phyloP scores from a whole-genome alignment of 2,797 vertebrate genomes.

The Poeciliopsis turneri region DNA sequence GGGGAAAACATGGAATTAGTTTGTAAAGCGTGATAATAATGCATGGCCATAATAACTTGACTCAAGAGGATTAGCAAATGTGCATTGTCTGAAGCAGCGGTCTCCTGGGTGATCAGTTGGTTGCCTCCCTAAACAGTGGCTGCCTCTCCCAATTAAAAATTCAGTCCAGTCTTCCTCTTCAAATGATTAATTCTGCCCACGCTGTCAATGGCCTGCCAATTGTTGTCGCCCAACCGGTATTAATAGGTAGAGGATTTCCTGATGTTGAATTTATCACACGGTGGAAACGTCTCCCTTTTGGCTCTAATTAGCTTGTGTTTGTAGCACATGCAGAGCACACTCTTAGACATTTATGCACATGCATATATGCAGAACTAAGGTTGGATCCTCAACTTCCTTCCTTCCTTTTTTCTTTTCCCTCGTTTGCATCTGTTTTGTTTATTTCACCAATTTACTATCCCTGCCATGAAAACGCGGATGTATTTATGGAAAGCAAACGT shows the following conservation, averaged over 20 bases:
- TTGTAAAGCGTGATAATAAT: slow-evolving; percentile 85
- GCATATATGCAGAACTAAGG: slow-evolving; percentile 23
- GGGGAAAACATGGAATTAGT: slow-evolving; percentile 85
- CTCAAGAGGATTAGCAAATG: slow-evolving; percentile 84
- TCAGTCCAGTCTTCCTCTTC: slow-evolving; percentile 76
- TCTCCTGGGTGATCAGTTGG: slow-evolving; percentile 80
- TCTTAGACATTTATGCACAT: slow-evolving; percentile 31
- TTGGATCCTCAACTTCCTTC: slow-evolving; percentile 4
- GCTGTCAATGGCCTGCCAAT: slow-evolving; percentile 79
- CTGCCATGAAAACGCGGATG: slow-evolving; percentile 9
- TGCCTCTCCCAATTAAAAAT: slow-evolving; percentile 84
- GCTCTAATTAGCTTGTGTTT: slow-evolving; percentile 67
- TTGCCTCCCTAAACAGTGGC: slow-evolving; percentile 80
- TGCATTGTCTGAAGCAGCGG: slow-evolving; percentile 82
- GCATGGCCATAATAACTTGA: slow-evolving; percentile 82
- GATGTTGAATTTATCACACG: slow-evolving; percentile 76
- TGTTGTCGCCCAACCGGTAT: slow-evolving; percentile 80
- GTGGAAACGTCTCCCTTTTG: slow-evolving; percentile 70
- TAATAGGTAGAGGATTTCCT: slow-evolving; percentile 79
- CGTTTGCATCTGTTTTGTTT: slow-evolving; percentile 4
- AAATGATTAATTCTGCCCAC: slow-evolving; percentile 81
- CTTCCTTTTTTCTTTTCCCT: neutral
- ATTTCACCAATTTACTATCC: slow-evolving; percentile 12
- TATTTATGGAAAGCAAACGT: slow-evolving; percentile 7
- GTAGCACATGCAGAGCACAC: slow-evolving; percentile 40